Evolutionary conservation across 37 sponge, comb jelly and placozoan genomes (phyloP), one percentile per base, ranked within the genome.

Genomic region (Ianthella basta): DNA sequence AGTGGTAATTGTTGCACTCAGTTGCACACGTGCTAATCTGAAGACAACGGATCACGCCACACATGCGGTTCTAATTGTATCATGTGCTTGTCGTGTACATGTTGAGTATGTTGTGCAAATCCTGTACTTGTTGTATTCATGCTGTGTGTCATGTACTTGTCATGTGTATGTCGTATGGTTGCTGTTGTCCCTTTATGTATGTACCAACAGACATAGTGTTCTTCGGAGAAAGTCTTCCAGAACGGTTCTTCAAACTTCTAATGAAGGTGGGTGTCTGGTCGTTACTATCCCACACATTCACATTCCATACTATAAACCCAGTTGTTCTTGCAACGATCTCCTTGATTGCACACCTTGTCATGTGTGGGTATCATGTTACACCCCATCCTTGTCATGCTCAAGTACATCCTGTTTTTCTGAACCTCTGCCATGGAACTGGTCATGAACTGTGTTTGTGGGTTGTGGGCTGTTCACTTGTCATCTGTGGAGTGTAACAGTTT

Each of bases 151-250:
- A 33, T 15, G 5, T 16, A 0, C 60, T 29, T 59, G 33, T 59
- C 29, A 32, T 56, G 15, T 14, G 20, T 80, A 27, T 56, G 57
- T 56, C 35, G 4, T 34, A 56, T 55, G 34, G 35, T 54, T 55
- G 25, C 12, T 54, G 54, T n/a, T n/a, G n/a, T n/a, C n/a, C n/a
- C n/a, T n/a, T 19, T 80, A 21, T 81, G 8, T 33, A 20, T 57
- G 41, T 86, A 15, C n/a, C 66, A 34, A 20, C 60, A 97, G 95
- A 97, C 57, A 94, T 97, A 36, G 95, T 97, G 56, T 97, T 97
- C 82, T 97, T 97, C 88, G 97, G 97, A 0, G 98, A 97, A 60
- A 72, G 84, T 14, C 89, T 95, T 18, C 94, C 98, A 20, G 79
- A 91, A 0, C 80, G 90, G 55, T 95, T 95, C 87, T 86, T 70